These are phyloP conservation scores for Takifugu rubripes DNA, from an alignment of 2,797 vertebrate genomes.

Conservation along the genomic window DNA sequence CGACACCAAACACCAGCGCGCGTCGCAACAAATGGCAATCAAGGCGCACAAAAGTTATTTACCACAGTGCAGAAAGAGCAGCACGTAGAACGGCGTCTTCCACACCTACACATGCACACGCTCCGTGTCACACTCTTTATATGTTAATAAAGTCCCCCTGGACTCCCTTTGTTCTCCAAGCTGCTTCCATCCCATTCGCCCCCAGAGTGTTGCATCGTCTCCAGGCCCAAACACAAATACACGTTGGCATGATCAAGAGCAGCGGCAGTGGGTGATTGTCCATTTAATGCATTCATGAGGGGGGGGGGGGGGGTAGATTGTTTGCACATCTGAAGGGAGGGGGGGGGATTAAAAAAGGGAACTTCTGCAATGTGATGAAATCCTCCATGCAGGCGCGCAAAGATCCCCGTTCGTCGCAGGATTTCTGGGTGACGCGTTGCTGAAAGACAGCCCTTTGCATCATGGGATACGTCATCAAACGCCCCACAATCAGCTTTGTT, in stretches of 20 bases:
- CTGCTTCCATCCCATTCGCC: slow-evolving; percentile 49
- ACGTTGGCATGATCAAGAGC: slow-evolving; percentile 36
- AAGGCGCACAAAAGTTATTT: slow-evolving; percentile 9
- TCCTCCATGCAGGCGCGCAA: slow-evolving; percentile 39
- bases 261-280: slow-evolving; percentile 11
- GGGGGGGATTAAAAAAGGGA: slow-evolving; percentile 15
- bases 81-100: slow-evolving; percentile 18
- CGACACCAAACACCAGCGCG: slow-evolving; percentile 8
- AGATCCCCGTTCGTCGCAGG: slow-evolving; percentile 23
- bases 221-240: slow-evolving; percentile 25
- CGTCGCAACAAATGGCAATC: slow-evolving; percentile 19
- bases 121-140: slow-evolving; percentile 43
- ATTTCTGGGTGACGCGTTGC: slow-evolving; percentile 16
- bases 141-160: slow-evolving; percentile 67
- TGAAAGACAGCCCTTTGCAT: slow-evolving; percentile 14
- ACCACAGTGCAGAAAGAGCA: background rate
- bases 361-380: slow-evolving; percentile 38
- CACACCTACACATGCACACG: slow-evolving; percentile 40
- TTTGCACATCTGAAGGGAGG: slow-evolving; percentile 31
- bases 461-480: slow-evolving; percentile 37
- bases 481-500: slow-evolving; percentile 45
- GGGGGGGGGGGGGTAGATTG: slow-evolving; percentile 16
- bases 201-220: slow-evolving; percentile 38
- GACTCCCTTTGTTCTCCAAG: slow-evolving; percentile 59
- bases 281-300: slow-evolving; percentile 33